phyloP scores from a whole-genome alignment of 2,113 vertebrate species.

The Falcunculus frontatus region DNA sequence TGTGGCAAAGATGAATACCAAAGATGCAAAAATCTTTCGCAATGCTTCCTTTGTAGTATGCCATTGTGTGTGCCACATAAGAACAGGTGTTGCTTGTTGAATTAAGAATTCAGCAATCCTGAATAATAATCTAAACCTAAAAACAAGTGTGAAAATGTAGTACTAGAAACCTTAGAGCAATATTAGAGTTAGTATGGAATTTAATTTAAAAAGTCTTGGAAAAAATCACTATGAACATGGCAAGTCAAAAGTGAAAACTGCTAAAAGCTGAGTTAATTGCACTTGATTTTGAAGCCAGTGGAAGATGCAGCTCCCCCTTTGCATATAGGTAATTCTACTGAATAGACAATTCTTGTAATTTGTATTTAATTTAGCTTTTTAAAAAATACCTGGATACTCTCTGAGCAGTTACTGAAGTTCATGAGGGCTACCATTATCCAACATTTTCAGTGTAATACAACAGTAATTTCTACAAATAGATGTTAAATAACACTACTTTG shows the following conservation, averaged over 20 bases:
- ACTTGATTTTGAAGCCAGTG: not conserved
- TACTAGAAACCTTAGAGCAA: not conserved
- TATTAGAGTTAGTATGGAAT: not conserved
- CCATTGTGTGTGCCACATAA: not conserved
- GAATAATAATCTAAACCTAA: not conserved
- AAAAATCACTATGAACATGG: not conserved
- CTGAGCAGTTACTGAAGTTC: not conserved
- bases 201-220: not conserved
- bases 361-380: not conserved
- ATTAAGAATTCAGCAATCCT: not conserved
- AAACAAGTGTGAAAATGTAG: not conserved
- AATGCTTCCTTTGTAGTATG: not conserved
- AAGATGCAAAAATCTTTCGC: not conserved
- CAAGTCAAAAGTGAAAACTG: not conserved
- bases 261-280: not conserved
- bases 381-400: not conserved
- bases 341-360: not conserved
- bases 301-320: not conserved
- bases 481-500: not conserved
- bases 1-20: not conserved
- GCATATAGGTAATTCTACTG: not conserved
- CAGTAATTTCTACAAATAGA: not conserved
- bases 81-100: not conserved
- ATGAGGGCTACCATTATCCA: not conserved
- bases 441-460: not conserved